phyloP scores from a whole-genome alignment of 2,888 invertebrate genomes.

The Melanotus villosus region DNA sequence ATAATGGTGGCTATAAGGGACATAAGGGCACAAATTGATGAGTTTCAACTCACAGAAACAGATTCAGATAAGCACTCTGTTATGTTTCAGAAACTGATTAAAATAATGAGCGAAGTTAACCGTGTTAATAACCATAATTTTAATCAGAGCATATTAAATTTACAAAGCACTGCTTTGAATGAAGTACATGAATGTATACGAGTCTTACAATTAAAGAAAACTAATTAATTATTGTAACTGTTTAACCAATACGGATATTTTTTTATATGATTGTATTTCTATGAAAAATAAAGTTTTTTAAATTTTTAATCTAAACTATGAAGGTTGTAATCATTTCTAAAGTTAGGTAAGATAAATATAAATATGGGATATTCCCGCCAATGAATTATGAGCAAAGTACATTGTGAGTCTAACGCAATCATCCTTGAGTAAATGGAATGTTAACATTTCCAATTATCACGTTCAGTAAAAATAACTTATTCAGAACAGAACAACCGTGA shows the following conservation, averaged over 20 bases:
- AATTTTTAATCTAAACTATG: too few species aligned
- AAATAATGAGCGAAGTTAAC: constrained; percentile 39
- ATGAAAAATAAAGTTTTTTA: too few species aligned
- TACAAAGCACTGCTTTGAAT: constrained; percentile 20
- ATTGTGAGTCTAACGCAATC: too few species aligned
- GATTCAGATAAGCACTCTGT: neutral
- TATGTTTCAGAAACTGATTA: constrained; percentile 30
- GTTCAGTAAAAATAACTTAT: too few species aligned
- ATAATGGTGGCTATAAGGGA: neutral
- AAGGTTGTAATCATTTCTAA: too few species aligned
- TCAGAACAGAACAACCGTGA: neutral
- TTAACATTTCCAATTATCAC: too few species aligned
- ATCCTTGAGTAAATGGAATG: too few species aligned
- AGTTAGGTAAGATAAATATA: too few species aligned
- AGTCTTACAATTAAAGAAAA: neutral
- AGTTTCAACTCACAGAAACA: neutral
- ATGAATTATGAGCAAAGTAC: too few species aligned
- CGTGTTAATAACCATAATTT: constrained; percentile 26
- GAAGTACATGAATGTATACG: constrained; percentile 32
- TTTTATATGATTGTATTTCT: too few species aligned
- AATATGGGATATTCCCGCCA: too few species aligned
- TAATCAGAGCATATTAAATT: constrained; percentile 25
- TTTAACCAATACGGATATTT: too few species aligned
- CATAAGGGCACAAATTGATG: constrained; percentile 7
- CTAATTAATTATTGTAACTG: neutral